phyloP scores from a whole-genome alignment of 2,888 invertebrate genomes.

The Cheiracanthium punctorium region DNA sequence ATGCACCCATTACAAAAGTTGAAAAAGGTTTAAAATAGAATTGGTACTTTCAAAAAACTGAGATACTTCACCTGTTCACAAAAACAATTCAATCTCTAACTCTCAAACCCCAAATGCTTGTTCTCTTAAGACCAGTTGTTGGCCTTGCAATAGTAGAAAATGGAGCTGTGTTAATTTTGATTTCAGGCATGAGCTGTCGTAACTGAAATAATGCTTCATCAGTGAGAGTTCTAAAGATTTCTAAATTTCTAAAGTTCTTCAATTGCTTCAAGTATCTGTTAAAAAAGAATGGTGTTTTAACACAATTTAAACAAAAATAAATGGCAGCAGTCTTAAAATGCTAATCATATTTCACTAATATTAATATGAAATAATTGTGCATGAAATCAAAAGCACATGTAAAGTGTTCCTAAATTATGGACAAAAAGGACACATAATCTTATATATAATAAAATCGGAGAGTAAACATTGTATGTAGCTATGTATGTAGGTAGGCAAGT shows the following conservation, averaged over 20 bases:
- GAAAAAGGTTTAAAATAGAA: too few relatives aligned
- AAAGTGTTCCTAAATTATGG: too few relatives aligned
- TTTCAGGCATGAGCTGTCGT: slow-evolving; percentile 79
- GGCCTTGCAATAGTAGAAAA: slow-evolving; percentile 90
- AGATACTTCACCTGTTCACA: too few relatives aligned
- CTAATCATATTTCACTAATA: too few relatives aligned
- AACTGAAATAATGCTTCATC: slow-evolving; percentile 79
- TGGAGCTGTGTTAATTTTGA: slow-evolving; percentile 84
- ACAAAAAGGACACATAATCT: too few relatives aligned
- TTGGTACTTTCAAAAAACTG: too few relatives aligned
- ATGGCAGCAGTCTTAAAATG: background rate
- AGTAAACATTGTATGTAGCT: too few relatives aligned
- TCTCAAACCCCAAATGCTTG: slow-evolving; percentile 92
- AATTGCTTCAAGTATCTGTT: slow-evolving; percentile 80
- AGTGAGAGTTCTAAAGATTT: slow-evolving; percentile 88
- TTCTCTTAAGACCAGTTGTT: slow-evolving; percentile 89
- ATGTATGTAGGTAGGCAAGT: too few relatives aligned
- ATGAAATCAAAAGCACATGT: too few relatives aligned
- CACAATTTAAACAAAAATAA: background rate
- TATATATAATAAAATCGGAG: too few relatives aligned
- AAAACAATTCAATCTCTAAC: slow-evolving; percentile 82
- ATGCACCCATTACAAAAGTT: too few relatives aligned
- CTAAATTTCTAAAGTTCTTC: slow-evolving; percentile 83
- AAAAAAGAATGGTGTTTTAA: slow-evolving; percentile 19
- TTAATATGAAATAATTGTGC: too few relatives aligned